phyloP scores from a whole-genome alignment of 2,113 vertebrate species.

The Cathartes aura region DNA sequence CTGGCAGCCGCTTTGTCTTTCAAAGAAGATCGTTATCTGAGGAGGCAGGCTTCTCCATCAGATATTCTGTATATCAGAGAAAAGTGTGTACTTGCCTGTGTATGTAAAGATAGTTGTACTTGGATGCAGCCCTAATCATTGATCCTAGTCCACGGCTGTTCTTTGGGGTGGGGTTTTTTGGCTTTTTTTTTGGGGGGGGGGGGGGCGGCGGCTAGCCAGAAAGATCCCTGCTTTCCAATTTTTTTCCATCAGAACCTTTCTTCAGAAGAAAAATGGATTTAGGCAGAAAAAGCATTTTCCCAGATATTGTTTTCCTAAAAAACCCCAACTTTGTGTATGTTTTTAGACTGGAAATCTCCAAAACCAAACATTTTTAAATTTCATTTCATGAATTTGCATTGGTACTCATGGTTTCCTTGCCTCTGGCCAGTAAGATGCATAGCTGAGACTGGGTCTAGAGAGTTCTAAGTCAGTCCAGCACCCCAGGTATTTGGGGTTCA shows the following conservation, averaged over 20 bases:
- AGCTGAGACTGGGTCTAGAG: neutral
- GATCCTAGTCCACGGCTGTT: neutral
- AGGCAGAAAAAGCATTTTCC: neutral
- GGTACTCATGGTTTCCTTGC: neutral
- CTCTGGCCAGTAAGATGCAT: neutral
- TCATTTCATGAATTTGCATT: neutral
- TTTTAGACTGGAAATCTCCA: neutral
- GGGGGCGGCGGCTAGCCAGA: rapidly evolving
- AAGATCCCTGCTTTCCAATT: neutral
- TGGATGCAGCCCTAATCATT: neutral
- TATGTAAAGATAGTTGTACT: neutral
- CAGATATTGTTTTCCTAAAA: neutral
- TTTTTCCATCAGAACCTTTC: neutral
- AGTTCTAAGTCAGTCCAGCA: neutral
- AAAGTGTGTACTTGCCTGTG: neutral
- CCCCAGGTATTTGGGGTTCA: neutral
- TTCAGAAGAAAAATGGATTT: neutral
- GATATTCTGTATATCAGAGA: neutral
- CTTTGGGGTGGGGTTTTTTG: neutral
- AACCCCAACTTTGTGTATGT: neutral
- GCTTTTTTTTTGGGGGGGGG: rapidly evolving
- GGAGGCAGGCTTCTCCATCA: neutral
- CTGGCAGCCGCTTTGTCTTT: neutral
- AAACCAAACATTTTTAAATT: neutral
- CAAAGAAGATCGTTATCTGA: slow-evolving; percentile 19